A percentile compares a stretch with the other conserved stretches of the same genome.
These are phyloP conservation scores for Hippopotamus amphibius DNA, from an alignment of 2,113 vertebrate species.

Conservation along the genomic window DNA sequence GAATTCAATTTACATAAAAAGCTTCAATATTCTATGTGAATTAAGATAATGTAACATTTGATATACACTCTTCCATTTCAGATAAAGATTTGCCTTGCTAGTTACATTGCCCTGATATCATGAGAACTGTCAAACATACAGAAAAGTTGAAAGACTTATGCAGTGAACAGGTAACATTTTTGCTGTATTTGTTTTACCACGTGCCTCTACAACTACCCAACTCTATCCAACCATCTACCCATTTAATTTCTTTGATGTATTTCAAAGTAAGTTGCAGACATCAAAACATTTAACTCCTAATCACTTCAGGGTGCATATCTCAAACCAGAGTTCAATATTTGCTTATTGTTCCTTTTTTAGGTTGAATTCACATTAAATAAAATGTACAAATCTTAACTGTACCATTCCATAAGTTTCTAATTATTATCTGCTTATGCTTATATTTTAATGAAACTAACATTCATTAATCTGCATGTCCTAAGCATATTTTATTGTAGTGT, in stretches of 20 bases:
- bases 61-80: slow-evolving; percentile 12
- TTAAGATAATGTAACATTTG: not conserved
- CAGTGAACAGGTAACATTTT: not conserved
- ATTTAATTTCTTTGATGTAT: slow-evolving; percentile 14
- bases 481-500: not conserved
- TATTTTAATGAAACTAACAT: slow-evolving; percentile 39
- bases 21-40: not conserved
- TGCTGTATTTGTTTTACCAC: not conserved
- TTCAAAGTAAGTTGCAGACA: not conserved
- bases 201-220: not conserved
- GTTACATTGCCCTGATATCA: not conserved
- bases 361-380: slow-evolving; percentile 22
- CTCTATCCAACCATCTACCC: not conserved
- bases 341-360: not conserved
- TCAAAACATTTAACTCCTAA: not conserved
- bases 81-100: not conserved
- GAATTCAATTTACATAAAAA: not conserved
- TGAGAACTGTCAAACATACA: not conserved
- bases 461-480: not conserved
- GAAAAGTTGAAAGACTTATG: not conserved
- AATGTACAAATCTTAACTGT: not conserved
- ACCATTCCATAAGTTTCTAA: not conserved
- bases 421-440: not conserved
- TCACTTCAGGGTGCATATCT: not conserved
- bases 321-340: not conserved